Conservation (phyloP, 2,113 vertebrate genomes). For the Rhinogobius similis region DNA sequence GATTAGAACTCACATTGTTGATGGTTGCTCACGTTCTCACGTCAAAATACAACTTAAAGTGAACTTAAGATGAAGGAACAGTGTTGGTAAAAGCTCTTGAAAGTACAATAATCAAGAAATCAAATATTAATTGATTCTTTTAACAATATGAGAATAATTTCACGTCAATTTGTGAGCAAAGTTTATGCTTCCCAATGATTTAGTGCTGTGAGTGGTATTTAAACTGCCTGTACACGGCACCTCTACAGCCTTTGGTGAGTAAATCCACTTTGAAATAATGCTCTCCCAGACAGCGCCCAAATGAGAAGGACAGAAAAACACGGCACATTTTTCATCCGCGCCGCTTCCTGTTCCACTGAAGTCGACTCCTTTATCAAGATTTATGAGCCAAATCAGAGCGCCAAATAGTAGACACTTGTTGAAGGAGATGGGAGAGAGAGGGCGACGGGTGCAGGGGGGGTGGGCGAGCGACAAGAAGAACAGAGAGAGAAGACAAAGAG, state of each 20-base stretch:
- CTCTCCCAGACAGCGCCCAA: conserved; percentile 34
- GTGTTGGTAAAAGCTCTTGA: no score
- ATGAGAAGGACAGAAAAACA: conserved; percentile 43
- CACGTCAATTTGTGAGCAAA: background rate
- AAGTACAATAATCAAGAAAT: no score
- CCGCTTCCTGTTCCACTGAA: conserved; percentile 70
- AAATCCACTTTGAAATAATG: background rate
- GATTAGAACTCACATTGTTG: no score
- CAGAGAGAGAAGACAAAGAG: conserved; percentile 3
- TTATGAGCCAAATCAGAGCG: conserved; percentile 73
- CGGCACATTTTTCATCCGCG: conserved; percentile 61
- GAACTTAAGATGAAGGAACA: no score
- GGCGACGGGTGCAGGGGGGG: conserved; percentile 8
- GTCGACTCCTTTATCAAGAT: conserved; percentile 75
- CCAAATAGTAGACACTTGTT: conserved; percentile 76
- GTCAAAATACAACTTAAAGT: no score
- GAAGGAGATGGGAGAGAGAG: conserved; percentile 13
- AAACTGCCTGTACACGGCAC: conserved; percentile 29
- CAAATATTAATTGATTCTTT: background rate
- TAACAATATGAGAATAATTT: background rate
- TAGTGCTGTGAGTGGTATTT: background rate
- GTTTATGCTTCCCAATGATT: background rate
- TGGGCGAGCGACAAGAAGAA: conserved; percentile 22
- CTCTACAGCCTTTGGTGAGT: conserved; percentile 7
- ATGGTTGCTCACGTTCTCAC: no score